Base-by-base conservation (phyloP, 64 coral and sea anemone species). In the Orbicella faveolata region DNA sequence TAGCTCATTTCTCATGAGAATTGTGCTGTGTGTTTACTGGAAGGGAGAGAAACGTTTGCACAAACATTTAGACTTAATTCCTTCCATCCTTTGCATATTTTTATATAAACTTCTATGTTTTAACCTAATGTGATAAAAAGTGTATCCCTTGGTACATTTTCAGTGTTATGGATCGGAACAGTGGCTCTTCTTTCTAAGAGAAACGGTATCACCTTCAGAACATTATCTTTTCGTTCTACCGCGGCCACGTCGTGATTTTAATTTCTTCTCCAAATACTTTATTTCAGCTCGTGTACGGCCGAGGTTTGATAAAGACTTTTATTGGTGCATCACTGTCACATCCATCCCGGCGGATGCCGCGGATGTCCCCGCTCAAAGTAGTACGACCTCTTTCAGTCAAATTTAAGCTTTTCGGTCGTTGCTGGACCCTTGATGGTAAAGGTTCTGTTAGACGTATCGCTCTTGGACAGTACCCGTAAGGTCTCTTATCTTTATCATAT, bases 401-500 rank as follows among this genome's bases (percentile, higher is more conserved):
- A 6, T 15, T n/a, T 25, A 72, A 53, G 1, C 9, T 23, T 14
- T 21, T 10, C 9, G 61, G 86, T 21, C 64, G 15, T 13, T 52
- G 21, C 7, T 61, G 74, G 19, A 73, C 34, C 84, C 68, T 83
- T 35, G 63, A 80, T 73, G 88, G 82, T 11, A 96, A 48, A 18
- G 94, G 94, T 25, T 96, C 88, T 59, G 94, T 96, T 53, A 96
- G 52, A 20, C 94, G 70, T 36, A 88, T 64, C 36, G 76, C 67
- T 41, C 91, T 83, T 3, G 94, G 94, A 61, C 91, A 96, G 76
- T 93, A 96, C 0, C 94, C 94, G 33, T 96, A 96, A n/a, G 94
- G 94, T 72, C 88, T 74, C 73, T 93, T 93, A 4, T 64, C 89
- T 36, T 64, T 53, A 3, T 90, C 76, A 75, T 93, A 96, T 70